A percentile compares a stretch with the other conserved stretches of the same genome.
These are phyloP conservation scores for Iphiclides podalirius DNA, from an alignment of 2,888 invertebrate species.

Conservation along the genomic window DNA sequence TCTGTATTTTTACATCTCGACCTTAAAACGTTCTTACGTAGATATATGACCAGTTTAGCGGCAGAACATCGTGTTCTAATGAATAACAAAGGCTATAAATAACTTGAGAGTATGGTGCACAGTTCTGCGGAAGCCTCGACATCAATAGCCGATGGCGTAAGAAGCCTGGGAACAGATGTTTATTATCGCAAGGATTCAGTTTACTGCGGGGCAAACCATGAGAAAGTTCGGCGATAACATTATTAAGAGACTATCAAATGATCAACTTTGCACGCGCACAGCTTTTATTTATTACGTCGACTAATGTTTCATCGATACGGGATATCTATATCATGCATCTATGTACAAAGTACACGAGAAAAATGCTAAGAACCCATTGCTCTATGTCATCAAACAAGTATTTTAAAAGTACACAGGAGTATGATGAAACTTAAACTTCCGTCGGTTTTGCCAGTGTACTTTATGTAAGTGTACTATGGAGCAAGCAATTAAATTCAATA, in stretches of 20 bases:
- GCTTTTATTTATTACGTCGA: neutral
- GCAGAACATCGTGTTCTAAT: neutral
- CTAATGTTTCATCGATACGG: neutral
- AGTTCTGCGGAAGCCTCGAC: conserved; percentile 14
- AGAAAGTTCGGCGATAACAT: conserved; percentile 16
- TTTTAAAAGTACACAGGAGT: no score
- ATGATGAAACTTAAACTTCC: no score
- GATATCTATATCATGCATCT: no score
- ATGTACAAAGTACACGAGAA: no score
- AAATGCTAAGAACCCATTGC: no score
- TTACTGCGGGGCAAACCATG: conserved; percentile 4
- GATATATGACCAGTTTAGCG: no score
- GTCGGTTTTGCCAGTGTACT: no score
- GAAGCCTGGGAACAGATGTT: conserved; percentile 21
- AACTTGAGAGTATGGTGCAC: conserved; percentile 9
- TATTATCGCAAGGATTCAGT: conserved; percentile 3
- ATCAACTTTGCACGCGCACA: neutral
- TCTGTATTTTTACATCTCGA: no score
- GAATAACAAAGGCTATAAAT: neutral
- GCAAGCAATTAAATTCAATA: no score
- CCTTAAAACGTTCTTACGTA: no score
- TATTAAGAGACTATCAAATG: neutral
- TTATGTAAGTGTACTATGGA: no score
- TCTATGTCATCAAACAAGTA: no score
- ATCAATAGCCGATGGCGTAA: conserved; percentile 17